These are phyloP conservation scores for Stenodera caucasica DNA, from an alignment of 2,888 invertebrate genomes.

Conservation along the genomic window DNA sequence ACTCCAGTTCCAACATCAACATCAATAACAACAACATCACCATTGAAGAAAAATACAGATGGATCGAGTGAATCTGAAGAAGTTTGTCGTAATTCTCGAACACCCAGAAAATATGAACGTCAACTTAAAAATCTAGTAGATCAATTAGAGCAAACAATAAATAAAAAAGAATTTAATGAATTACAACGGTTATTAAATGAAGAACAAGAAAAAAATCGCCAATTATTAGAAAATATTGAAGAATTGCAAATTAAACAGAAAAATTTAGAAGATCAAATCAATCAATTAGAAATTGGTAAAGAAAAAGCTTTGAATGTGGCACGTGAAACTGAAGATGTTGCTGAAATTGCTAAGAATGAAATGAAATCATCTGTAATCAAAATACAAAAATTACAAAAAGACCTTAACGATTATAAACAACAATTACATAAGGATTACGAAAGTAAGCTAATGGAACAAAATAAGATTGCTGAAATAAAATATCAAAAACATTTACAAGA, in stretches of 20 bases:
- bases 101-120: constrained; percentile 26
- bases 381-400: constrained; percentile 34
- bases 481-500: constrained; percentile 37
- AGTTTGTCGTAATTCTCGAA: constrained; percentile 26
- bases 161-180: constrained; percentile 55
- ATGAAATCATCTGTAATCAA: constrained; percentile 36
- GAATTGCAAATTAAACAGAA: constrained; percentile 10
- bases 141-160: constrained; percentile 9
- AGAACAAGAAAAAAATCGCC: constrained; percentile 26
- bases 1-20: constrained; percentile 48
- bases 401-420: constrained; percentile 31
- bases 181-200: constrained; percentile 52
- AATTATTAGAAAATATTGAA: constrained; percentile 17
- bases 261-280: constrained; percentile 33
- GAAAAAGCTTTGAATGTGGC: constrained; percentile 32
- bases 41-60: constrained; percentile 12
- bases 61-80: constrained; percentile 45
- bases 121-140: constrained; percentile 39
- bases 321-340: constrained; percentile 32
- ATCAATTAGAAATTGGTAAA: constrained; percentile 46
- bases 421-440: constrained; percentile 35
- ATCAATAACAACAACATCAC: not conserved
- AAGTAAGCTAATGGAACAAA: constrained; percentile 31
- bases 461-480: constrained; percentile 41
- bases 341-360: constrained; percentile 39